Evolutionary conservation across 1,140 invertebrate genomes (phyloP).

Genomic region (Euwallacea similis): DNA sequence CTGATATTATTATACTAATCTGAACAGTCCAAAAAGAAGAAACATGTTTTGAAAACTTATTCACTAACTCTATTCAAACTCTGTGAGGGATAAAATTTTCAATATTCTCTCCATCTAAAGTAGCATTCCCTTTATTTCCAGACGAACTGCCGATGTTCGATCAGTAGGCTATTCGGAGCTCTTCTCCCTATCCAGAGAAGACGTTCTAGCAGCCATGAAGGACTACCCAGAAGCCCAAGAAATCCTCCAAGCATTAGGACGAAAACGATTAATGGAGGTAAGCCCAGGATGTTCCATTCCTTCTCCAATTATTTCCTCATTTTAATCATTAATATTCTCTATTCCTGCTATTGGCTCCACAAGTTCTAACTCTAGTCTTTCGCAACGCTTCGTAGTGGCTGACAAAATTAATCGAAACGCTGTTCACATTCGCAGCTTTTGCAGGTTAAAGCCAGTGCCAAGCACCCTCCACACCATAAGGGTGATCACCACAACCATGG

Average conservation of each 20-base stretch:
- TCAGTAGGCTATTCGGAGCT: slow-evolving; percentile 95
- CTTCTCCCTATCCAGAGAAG: slow-evolving; percentile 93
- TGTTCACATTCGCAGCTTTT: slow-evolving; percentile 38
- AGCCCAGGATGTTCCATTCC: slow-evolving; percentile 47
- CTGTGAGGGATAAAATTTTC: no score
- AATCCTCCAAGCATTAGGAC: slow-evolving; percentile 82
- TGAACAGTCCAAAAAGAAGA: no score
- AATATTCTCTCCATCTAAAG: no score
- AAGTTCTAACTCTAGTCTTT: not conserved
- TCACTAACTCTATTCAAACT: no score
- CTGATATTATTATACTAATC: no score
- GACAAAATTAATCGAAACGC: slow-evolving; percentile 26
- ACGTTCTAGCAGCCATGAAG: slow-evolving; percentile 91
- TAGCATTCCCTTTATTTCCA: slow-evolving; percentile 49
- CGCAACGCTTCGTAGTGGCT: slow-evolving; percentile 34
- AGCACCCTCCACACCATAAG: slow-evolving; percentile 49
- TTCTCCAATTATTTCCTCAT: slow-evolving; percentile 16
- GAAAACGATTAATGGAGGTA: slow-evolving; percentile 86
- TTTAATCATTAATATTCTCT: not conserved
- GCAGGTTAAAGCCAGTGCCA: slow-evolving; percentile 38
- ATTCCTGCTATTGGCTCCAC: not conserved
- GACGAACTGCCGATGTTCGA: slow-evolving; percentile 91
- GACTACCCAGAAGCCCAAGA: slow-evolving; percentile 97
- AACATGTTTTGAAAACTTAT: no score
- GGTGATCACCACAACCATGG: slow-evolving; percentile 45